Base-by-base conservation (phyloP, 1,140 invertebrate genomes). In the Neodiprion fabricii region DNA sequence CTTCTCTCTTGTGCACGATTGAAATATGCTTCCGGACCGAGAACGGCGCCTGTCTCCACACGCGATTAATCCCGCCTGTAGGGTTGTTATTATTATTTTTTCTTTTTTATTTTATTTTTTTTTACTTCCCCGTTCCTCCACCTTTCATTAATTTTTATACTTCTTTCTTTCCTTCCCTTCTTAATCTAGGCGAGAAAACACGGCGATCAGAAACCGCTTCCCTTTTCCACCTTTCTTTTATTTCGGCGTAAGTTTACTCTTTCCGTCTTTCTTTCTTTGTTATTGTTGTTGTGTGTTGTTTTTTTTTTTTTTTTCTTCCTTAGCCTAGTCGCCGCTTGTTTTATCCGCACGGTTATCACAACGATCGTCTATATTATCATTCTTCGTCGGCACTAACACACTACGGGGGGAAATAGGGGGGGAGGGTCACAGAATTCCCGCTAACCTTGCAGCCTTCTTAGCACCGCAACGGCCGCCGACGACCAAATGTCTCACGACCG, bases 401-500 rank as follows among this genome's bases (percentile, higher is more conserved):
- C 78, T 53, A 75, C 70, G 21, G 68, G 50, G 12, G 67, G 28
- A 40, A 40, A 40, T 0, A 40, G 28, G 28, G 28, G 28, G 28
- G 28, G 28, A 40, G 28, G 28, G 28, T 40, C 48, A 74, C 71
- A 71, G 69, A 78, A 75, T 79, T 75, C 53, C 11, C 53, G 53
- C 53, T 77, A 78, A 79, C 77, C 75, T 78, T 75, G 74, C 79
- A 79, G 28, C 28, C 72, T 74, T 50, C n/a, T 48, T 48, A 74
- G 70, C 78, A 78, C 79, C 78, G 79, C 81, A 77, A 78, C 79
- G 78, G 78, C 80, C 80, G 78, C 79, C 80, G 79, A 84, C 81
- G 78, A 81, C 81, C 83, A 81, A 82, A 78, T 82, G 82, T 85
- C 79, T 81, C 82, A 84, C 80, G 80, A 85, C 80, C 81, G 53